These are phyloP conservation scores for Hipposideros larvatus DNA, from an alignment of 2,797 vertebrate genomes.

Conservation along the genomic window DNA sequence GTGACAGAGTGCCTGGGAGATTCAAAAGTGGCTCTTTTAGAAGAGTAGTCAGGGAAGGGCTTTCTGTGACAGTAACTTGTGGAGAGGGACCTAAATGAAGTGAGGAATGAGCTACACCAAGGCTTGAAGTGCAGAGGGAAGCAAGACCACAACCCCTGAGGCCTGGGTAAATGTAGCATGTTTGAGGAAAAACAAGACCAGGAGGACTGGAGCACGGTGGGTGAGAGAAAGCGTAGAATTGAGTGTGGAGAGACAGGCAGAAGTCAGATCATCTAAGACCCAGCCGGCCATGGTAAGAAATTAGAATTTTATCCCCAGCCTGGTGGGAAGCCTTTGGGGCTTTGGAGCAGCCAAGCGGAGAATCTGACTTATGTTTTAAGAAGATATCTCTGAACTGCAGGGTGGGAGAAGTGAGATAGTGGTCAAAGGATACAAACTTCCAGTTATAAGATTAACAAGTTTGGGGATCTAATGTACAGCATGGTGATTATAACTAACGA, in stretches of 20 bases:
- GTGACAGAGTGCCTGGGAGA: not conserved
- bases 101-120: not conserved
- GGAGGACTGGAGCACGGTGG: not conserved
- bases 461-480: not conserved
- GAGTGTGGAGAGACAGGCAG: not conserved
- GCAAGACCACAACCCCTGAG: not conserved
- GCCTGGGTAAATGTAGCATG: not conserved
- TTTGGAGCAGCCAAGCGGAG: not conserved
- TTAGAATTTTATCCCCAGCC: constrained; percentile 7
- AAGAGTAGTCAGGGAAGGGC: not conserved
- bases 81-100: not conserved
- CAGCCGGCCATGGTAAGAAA: not conserved
- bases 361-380: not conserved
- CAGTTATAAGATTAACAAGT: not conserved
- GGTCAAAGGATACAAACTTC: not conserved
- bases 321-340: not conserved
- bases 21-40: not conserved
- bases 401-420: not conserved
- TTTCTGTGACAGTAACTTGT: not conserved
- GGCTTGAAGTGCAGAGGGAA: not conserved
- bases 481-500: not conserved
- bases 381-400: not conserved
- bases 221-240: not conserved
- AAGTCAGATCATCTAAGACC: not conserved
- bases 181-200: not conserved